Conservation (phyloP, 2,113 vertebrate genomes). For the Pollimyrus isidori region DNA sequence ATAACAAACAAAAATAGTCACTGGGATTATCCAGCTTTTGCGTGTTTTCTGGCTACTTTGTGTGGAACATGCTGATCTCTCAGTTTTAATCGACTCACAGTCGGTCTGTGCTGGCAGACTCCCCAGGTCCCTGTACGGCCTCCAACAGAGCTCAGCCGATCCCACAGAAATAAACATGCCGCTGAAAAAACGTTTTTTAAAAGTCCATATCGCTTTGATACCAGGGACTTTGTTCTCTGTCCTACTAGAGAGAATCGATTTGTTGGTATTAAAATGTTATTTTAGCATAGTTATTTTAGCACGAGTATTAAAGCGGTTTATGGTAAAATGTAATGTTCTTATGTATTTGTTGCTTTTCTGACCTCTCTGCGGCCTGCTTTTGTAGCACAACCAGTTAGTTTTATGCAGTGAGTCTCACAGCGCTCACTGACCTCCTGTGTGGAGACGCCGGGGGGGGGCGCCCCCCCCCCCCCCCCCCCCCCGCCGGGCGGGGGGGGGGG, state of each 20-base stretch:
- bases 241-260: neutral
- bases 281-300: neutral
- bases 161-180: constrained; percentile 2
- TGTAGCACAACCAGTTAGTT: neutral
- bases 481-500: neutral
- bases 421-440: neutral
- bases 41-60: neutral
- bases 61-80: constrained; percentile 6
- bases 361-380: neutral
- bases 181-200: neutral
- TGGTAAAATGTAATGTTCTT: neutral
- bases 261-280: neutral
- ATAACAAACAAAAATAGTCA: neutral
- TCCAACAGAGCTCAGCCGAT: neutral
- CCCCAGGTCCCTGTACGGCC: neutral
- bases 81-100: neutral
- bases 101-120: neutral
- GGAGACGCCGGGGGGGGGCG: too few relatives aligned
- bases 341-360: neutral
- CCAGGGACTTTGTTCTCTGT: neutral
- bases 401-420: neutral
- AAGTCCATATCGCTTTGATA: neutral
- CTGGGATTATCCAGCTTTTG: neutral
- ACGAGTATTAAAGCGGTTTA: neutral
- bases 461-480: too few relatives aligned